Evolutionary conservation across 2,888 invertebrate species (phyloP).

Genomic region (Pammene fasciana): DNA sequence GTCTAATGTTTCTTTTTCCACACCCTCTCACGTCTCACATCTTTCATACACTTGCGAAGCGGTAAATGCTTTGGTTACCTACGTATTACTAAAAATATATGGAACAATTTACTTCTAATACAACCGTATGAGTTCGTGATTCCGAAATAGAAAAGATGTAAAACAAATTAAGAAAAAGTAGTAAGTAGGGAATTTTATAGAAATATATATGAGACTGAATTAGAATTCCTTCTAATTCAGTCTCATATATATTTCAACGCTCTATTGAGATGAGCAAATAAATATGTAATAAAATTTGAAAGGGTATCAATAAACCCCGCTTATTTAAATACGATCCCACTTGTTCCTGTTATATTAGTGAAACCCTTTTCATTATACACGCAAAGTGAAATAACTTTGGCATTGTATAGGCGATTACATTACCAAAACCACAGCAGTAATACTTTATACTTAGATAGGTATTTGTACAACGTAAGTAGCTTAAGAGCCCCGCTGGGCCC

Average conservation of each 20-base stretch:
- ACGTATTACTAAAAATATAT: no score
- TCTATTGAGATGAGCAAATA: neutral
- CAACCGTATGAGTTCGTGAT: no score
- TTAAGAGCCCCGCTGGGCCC: slow-evolving; percentile 47
- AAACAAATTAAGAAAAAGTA: no score
- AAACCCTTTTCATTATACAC: slow-evolving; percentile 18
- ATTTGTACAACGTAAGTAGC: slow-evolving; percentile 45
- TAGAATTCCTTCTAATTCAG: neutral
- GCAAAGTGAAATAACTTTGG: slow-evolving; percentile 29
- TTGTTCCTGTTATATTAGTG: slow-evolving; percentile 15
- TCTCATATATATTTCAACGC: neutral
- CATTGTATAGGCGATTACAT: slow-evolving; percentile 20
- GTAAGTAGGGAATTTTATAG: no score
- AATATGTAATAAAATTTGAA: slow-evolving; percentile 5
- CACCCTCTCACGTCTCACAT: no score
- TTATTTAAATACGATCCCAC: slow-evolving; percentile 18
- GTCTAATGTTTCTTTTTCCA: no score
- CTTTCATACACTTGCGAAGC: no score
- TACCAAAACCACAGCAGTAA: slow-evolving; percentile 45
- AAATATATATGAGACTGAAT: no score
- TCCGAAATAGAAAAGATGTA: no score
- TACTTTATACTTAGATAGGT: slow-evolving; percentile 37
- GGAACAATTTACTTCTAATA: no score
- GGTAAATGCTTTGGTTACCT: no score
- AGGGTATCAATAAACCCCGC: slow-evolving; percentile 7